phyloP scores from a whole-genome alignment of 2,113 vertebrate genomes.

The Lichenostomus cassidix region DNA sequence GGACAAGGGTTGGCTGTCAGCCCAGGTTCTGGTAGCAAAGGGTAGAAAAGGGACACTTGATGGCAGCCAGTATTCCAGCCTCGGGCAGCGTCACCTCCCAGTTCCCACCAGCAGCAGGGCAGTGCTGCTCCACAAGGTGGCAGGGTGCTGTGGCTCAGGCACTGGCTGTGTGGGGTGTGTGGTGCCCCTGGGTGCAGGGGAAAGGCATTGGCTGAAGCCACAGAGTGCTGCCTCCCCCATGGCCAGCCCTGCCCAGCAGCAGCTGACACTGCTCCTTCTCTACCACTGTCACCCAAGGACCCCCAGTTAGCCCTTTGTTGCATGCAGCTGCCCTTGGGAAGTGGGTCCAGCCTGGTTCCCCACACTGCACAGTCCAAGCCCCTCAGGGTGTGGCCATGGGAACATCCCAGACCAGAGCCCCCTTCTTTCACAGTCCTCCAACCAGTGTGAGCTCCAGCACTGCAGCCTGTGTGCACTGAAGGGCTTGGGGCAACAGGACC shows the following conservation, averaged over 20 bases:
- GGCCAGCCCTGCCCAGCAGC: background rate
- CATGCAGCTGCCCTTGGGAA: background rate
- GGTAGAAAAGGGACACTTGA: background rate
- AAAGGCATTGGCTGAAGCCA: background rate
- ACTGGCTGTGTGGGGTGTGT: accelerated
- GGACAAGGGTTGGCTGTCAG: background rate
- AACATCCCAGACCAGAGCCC: background rate
- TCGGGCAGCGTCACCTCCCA: background rate
- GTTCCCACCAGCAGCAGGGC: background rate
- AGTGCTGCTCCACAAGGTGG: background rate
- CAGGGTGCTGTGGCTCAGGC: background rate
- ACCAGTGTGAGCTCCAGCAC: background rate
- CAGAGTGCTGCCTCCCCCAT: background rate
- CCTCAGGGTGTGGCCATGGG: background rate
- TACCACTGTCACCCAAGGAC: accelerated
- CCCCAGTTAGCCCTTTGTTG: background rate
- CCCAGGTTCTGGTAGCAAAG: background rate
- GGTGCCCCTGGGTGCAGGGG: background rate
- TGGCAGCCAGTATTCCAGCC: background rate
- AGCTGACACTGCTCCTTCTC: accelerated
- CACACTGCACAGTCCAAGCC: background rate
- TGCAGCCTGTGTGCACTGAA: background rate
- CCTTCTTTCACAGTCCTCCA: background rate
- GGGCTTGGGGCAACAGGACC: background rate
- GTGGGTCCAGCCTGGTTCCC: background rate